Base-by-base conservation (phyloP, 2,797 vertebrate species). In the Phrynocephalus vlangalii region DNA sequence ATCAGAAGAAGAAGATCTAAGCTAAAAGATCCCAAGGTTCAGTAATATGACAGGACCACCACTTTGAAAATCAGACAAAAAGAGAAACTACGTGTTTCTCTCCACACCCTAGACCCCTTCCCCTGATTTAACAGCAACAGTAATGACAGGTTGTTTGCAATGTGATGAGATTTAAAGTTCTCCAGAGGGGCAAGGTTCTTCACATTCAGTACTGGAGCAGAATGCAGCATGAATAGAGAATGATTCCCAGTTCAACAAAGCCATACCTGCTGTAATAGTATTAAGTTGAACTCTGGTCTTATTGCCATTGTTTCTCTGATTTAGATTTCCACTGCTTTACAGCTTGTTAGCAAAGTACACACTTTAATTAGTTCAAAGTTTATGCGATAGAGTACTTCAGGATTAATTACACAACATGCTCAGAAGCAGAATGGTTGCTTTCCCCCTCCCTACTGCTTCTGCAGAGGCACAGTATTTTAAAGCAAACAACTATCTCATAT, bases 401-500 rank as follows among this genome's bases (percentile, higher is more conserved):
- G 87, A 82, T 87, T 87, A 91, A 86, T 84, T 93, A 86, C 78
- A 85, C 88, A 91, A 30, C 1, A 8, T 16, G 71, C 7, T 88
- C 88, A 91, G 30, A 70, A 90, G 26, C 1, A 22, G 28, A 91
- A 85, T 87, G 67, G 38, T 68, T 50, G 5, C n/a, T 85, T 73
- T 15, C 85, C 30, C 18, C 33, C 26, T 9, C 73, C 26, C 2
- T 28, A 79, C 33, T 10, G 52, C 16, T 7, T 85, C 20, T 79
- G 1, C 71, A 10, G 90, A 38, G 90, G 4, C 87, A 82, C 6
- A 44, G 52, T 9, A n/a, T 30, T 88, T 50, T 56, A 56, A 13
- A 56, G 85, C 63, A 82, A 87, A 79, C 71, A 66, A 18, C 60
- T 87, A 90, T 94, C 91, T 94, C 89, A 86, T 79, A 87, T 80